These are phyloP conservation scores for Acipenser ruthenus DNA, from an alignment of 2,797 vertebrate genomes.

Conservation along the genomic window DNA sequence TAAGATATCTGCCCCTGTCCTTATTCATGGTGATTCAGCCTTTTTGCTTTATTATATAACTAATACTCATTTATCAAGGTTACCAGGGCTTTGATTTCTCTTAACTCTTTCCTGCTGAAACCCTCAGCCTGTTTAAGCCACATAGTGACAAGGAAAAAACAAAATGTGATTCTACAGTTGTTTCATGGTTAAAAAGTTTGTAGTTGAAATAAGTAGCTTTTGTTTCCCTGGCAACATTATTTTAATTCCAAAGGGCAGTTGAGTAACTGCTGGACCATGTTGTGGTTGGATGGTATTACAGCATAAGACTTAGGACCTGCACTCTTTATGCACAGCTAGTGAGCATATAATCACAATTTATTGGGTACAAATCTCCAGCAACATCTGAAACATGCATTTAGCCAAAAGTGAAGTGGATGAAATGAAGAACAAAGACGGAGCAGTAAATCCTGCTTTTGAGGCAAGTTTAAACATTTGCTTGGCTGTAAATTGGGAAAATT, in stretches of 20 bases:
- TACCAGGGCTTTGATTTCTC: too few species aligned
- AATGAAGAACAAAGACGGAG: conserved; percentile 32
- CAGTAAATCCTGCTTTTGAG: conserved; percentile 32
- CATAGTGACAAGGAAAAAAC: conserved; percentile 10
- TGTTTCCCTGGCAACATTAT: conserved; percentile 30
- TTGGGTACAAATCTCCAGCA: neutral
- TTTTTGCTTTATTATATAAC: too few species aligned
- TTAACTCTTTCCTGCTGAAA: too few species aligned
- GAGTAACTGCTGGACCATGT: conserved; percentile 18
- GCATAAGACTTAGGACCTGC: neutral
- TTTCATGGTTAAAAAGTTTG: conserved; percentile 11
- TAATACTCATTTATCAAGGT: too few species aligned
- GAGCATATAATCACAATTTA: too few species aligned
- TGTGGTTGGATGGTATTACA: conserved; percentile 4
- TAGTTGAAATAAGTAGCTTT: conserved; percentile 18
- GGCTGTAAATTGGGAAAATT: too few species aligned
- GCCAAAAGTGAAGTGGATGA: conserved; percentile 39
- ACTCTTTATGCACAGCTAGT: neutral
- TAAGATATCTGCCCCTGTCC: too few species aligned
- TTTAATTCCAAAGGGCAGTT: conserved; percentile 20
- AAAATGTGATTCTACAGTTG: conserved; percentile 29
- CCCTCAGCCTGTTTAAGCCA: neutral
- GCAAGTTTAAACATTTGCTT: conserved; percentile 40
- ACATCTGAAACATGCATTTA: conserved; percentile 38
- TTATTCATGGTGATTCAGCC: too few species aligned